These are phyloP conservation scores for Drymonia ruficornis DNA, from an alignment of 2,888 invertebrate species.

Conservation along the genomic window DNA sequence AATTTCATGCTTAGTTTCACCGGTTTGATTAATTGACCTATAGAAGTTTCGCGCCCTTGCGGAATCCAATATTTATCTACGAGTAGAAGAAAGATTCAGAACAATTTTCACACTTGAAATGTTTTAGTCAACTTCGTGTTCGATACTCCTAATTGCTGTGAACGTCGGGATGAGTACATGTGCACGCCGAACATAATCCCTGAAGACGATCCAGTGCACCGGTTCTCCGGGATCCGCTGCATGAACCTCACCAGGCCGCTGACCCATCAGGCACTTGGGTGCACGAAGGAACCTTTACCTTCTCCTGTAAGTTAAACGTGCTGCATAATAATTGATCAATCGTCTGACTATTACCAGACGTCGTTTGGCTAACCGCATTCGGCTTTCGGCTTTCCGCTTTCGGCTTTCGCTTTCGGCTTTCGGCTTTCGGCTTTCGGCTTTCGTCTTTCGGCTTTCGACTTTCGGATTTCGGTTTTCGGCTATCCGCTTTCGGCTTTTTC, in stretches of 20 bases:
- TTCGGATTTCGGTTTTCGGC: not conserved
- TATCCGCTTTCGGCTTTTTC: too few relatives aligned
- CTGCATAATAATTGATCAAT: not conserved
- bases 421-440: too few relatives aligned
- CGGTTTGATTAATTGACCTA: too few relatives aligned
- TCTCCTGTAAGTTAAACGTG: conserved; percentile 11
- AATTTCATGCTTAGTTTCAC: too few relatives aligned
- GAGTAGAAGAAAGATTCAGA: too few relatives aligned
- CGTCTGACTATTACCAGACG: too few relatives aligned
- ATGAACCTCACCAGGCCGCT: conserved; percentile 50
- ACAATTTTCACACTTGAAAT: not conserved
- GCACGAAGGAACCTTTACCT: conserved; percentile 30
- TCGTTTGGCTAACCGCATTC: too few relatives aligned
- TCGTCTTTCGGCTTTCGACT: too few relatives aligned
- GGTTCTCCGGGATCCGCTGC: conserved; percentile 48
- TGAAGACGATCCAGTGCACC: conserved; percentile 48
- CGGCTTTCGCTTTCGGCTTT: too few relatives aligned
- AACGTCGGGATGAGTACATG: conserved; percentile 36
- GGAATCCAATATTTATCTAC: too few relatives aligned
- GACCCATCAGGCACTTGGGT: conserved; percentile 47
- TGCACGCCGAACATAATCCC: conserved; percentile 45
- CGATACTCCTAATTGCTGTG: conserved; percentile 15
- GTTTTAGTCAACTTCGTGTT: conserved; percentile 6
- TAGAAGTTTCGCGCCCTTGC: too few relatives aligned
- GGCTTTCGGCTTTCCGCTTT: too few relatives aligned